Percentiles rank a stretch among this genome's conserved stretches.
Evolutionary conservation across 2,797 vertebrate genomes (phyloP).

Genomic region (Mormyrops boulengeri): DNA sequence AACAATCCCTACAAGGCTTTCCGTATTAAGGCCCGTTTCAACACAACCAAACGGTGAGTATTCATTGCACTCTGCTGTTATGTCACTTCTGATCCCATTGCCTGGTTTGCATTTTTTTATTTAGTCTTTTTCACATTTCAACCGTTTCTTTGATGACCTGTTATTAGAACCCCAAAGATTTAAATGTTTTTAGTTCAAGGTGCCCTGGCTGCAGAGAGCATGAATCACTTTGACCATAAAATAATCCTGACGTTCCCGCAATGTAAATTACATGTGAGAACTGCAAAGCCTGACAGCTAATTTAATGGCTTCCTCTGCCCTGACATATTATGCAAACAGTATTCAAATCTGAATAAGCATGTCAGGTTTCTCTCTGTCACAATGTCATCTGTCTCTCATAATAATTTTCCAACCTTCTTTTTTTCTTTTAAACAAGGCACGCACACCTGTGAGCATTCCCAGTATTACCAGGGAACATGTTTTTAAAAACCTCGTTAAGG

Average conservation of each 20-base stretch:
- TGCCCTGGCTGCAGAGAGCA: neutral
- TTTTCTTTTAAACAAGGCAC: conserved; percentile 40
- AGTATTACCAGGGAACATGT: conserved; percentile 30
- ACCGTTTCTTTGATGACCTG: neutral
- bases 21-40: conserved; percentile 19
- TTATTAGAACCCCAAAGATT: neutral
- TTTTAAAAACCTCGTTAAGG: conserved; percentile 35
- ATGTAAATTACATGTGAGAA: neutral
- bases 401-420: conserved; percentile 41
- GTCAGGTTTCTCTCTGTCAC: conserved; percentile 18
- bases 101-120: neutral
- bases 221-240: neutral
- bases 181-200: neutral
- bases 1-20: conserved; percentile 11
- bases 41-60: neutral
- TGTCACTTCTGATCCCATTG: neutral
- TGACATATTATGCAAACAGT: neutral
- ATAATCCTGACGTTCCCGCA: neutral
- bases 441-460: conserved; percentile 47
- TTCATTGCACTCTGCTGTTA: conserved; percentile 13
- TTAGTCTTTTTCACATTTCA: neutral
- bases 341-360: conserved; percentile 6
- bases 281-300: neutral
- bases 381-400: conserved; percentile 32
- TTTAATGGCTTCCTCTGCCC: conserved; percentile 11